These are phyloP conservation scores for Patella caerulea DNA, from an alignment of 2,888 invertebrate genomes.

Conservation along the genomic window DNA sequence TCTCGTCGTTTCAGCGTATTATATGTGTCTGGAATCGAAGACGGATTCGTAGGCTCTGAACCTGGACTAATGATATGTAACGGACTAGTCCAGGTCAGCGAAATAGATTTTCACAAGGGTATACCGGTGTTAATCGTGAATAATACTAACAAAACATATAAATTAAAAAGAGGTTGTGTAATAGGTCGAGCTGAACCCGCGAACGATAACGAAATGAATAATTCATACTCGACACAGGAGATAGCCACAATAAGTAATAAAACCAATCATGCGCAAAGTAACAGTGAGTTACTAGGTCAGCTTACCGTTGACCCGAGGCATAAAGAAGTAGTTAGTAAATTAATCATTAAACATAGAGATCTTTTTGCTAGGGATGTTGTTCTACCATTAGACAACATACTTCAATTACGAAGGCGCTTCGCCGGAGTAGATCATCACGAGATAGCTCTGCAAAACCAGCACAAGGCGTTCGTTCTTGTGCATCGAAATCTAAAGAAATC, in stretches of 20 bases:
- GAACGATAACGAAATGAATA: not conserved
- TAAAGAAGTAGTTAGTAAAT: not conserved
- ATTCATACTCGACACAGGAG: not conserved
- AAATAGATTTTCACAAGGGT: not conserved
- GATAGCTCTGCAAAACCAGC: slow-evolving; percentile 36
- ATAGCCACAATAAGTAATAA: not conserved
- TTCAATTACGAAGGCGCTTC: slow-evolving; percentile 32
- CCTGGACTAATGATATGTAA: not conserved
- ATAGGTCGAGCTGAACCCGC: not conserved
- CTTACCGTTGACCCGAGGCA: not conserved
- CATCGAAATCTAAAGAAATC: slow-evolving; percentile 27
- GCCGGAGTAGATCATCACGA: slow-evolving; percentile 31
- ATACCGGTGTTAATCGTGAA: not conserved
- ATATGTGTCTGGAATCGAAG: too few relatives aligned
- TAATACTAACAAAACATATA: not conserved
- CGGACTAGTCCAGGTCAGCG: not conserved
- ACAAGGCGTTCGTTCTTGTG: slow-evolving; percentile 30
- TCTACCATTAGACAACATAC: slow-evolving; percentile 32
- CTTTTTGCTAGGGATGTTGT: slow-evolving; percentile 30
- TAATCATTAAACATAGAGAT: slow-evolving; percentile 8
- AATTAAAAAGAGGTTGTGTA: slow-evolving; percentile 7
- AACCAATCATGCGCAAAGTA: not conserved
- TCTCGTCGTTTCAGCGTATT: not conserved
- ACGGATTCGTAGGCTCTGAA: not conserved
- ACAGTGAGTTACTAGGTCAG: not conserved